phyloP scores from a whole-genome alignment of 2,797 vertebrate species.

The Onychomys leucogaster region DNA sequence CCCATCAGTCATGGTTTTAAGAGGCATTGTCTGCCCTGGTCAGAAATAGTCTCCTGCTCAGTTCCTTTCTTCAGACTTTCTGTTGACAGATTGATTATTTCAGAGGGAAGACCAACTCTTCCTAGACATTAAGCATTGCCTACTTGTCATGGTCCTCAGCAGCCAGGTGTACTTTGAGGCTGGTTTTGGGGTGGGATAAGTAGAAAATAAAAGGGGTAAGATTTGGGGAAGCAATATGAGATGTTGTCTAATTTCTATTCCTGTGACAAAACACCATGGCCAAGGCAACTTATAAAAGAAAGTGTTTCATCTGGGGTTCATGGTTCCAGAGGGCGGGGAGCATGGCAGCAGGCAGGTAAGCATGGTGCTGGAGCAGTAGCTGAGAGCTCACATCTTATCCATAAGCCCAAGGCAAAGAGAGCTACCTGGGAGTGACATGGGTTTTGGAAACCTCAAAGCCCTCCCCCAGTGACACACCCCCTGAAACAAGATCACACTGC shows the following conservation, averaged over 20 bases:
- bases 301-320: neutral
- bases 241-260: neutral
- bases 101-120: neutral
- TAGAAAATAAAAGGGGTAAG: neutral
- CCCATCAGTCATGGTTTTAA: neutral
- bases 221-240: neutral
- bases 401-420: neutral
- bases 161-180: neutral
- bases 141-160: neutral
- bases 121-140: neutral
- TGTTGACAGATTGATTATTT: constrained; percentile 4
- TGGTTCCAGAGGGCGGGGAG: neutral
- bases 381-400: neutral
- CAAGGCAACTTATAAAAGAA: neutral
- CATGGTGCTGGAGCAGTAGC: neutral
- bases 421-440: neutral
- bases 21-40: neutral
- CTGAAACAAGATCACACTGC: neutral
- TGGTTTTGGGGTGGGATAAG: neutral
- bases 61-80: neutral
- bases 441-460: neutral
- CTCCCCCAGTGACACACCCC: neutral
- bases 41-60: neutral
- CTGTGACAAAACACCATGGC: neutral
- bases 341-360: neutral